These are phyloP conservation scores for Taphrorychus bicolor DNA, from an alignment of 2,888 invertebrate genomes.

Conservation along the genomic window DNA sequence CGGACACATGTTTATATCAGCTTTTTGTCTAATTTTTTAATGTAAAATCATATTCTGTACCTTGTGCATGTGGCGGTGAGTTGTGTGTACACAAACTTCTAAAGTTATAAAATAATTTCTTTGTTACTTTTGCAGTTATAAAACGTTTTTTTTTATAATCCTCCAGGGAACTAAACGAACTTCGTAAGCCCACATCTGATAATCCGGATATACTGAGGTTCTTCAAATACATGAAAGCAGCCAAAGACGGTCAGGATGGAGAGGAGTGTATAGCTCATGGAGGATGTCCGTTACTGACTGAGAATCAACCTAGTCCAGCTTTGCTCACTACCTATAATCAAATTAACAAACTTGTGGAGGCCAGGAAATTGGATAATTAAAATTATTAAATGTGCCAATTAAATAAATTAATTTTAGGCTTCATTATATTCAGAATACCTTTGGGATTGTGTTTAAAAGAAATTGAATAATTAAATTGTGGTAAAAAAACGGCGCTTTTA, in stretches of 20 bases:
- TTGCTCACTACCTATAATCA: slow-evolving; percentile 88
- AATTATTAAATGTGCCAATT: background rate
- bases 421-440: too few relatives aligned
- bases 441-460: too few relatives aligned
- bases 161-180: slow-evolving; percentile 82
- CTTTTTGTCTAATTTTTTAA: too few relatives aligned
- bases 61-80: too few relatives aligned
- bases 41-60: too few relatives aligned
- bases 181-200: slow-evolving; percentile 83
- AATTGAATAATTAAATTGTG: too few relatives aligned
- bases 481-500: too few relatives aligned
- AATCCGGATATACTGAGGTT: slow-evolving; percentile 87
- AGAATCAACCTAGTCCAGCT: slow-evolving; percentile 75
- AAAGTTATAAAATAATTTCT: too few relatives aligned
- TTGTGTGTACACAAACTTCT: too few relatives aligned
- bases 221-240: slow-evolving; percentile 90
- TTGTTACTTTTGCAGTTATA: too few relatives aligned
- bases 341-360: slow-evolving; percentile 79
- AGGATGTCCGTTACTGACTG: slow-evolving; percentile 69
- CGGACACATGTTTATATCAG: too few relatives aligned
- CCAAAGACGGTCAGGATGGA: slow-evolving; percentile 85
- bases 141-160: slow-evolving; percentile 4
- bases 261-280: slow-evolving; percentile 73
- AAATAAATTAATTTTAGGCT: too few relatives aligned
- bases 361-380: slow-evolving; percentile 7